Evolutionary conservation across 2,888 invertebrate genomes (phyloP).

Genomic region (Phengaris arion): DNA sequence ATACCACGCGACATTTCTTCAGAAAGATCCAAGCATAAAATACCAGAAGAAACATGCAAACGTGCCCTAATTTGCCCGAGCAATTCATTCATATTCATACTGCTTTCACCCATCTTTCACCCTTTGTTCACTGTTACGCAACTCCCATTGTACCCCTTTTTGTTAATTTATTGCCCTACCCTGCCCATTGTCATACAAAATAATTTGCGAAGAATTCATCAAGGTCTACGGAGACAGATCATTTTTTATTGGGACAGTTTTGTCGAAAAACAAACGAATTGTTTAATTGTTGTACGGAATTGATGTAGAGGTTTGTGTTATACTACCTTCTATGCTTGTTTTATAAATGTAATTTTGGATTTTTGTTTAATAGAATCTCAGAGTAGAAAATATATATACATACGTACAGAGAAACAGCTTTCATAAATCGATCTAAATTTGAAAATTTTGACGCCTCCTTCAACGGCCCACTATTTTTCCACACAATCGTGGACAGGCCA

Average conservation of each 20-base stretch:
- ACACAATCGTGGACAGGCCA: too few relatives aligned
- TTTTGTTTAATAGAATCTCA: too few relatives aligned
- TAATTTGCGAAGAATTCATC: constrained; percentile 34
- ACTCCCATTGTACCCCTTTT: constrained; percentile 56
- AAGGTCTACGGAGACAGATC: constrained; percentile 32
- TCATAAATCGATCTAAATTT: too few relatives aligned
- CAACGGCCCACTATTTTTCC: too few relatives aligned
- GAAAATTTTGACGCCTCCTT: too few relatives aligned
- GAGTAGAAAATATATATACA: too few relatives aligned
- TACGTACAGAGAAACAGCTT: too few relatives aligned
- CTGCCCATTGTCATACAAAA: constrained; percentile 43
- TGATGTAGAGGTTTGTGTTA: not conserved
- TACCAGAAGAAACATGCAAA: constrained; percentile 43
- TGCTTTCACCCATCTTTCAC: constrained; percentile 49
- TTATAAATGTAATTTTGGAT: too few relatives aligned
- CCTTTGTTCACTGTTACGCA: constrained; percentile 68
- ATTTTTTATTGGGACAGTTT: constrained; percentile 11
- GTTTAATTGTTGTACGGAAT: not conserved
- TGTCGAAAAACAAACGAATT: not conserved
- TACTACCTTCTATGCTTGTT: not conserved
- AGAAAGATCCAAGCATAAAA: constrained; percentile 32
- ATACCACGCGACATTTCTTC: constrained; percentile 10
- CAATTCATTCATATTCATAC: constrained; percentile 75
- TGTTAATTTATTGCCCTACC: constrained; percentile 55
- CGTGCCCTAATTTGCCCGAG: constrained; percentile 64